A percentile compares a stretch with the other conserved stretches of the same genome.
Evolutionary conservation across 2,797 vertebrate species (phyloP).

Genomic region (Poecilia picta): DNA sequence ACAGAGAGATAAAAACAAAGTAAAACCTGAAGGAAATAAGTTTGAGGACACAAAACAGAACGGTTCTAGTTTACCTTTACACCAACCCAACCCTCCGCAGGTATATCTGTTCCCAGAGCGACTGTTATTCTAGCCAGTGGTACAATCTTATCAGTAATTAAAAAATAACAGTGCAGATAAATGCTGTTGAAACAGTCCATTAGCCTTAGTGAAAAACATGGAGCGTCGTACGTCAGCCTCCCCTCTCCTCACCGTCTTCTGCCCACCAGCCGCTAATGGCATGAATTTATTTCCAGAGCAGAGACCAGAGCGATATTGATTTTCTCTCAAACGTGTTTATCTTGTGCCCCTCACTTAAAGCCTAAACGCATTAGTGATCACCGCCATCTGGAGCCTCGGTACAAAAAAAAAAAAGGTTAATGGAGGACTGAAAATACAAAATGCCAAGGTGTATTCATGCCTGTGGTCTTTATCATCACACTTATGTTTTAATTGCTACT

Average conservation of each 20-base stretch:
- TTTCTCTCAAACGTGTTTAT: conserved; percentile 49
- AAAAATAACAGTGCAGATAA: conserved; percentile 3
- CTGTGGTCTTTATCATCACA: not conserved
- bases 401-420: not conserved
- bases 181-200: conserved; percentile 25
- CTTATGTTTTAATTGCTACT: not conserved
- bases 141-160: not conserved
- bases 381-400: conserved; percentile 37
- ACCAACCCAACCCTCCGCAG: not conserved
- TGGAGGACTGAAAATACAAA: not conserved
- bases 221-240: conserved; percentile 37
- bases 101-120: conserved; percentile 15
- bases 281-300: conserved; percentile 40
- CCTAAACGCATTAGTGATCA: conserved; percentile 30
- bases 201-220: conserved; percentile 16
- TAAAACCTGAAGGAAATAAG: not conserved
- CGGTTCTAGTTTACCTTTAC: not conserved
- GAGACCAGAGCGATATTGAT: conserved; percentile 63
- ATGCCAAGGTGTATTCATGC: conserved; percentile 13
- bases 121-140: not conserved
- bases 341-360: conserved; percentile 37
- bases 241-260: conserved; percentile 17
- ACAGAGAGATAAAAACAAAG: not conserved
- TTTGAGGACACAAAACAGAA: not conserved
- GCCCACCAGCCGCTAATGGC: conserved; percentile 48